Evolutionary conservation across 2,888 invertebrate species (phyloP), one percentile per base, ranked within the genome.

Genomic region (Hypomecis punctinalis): DNA sequence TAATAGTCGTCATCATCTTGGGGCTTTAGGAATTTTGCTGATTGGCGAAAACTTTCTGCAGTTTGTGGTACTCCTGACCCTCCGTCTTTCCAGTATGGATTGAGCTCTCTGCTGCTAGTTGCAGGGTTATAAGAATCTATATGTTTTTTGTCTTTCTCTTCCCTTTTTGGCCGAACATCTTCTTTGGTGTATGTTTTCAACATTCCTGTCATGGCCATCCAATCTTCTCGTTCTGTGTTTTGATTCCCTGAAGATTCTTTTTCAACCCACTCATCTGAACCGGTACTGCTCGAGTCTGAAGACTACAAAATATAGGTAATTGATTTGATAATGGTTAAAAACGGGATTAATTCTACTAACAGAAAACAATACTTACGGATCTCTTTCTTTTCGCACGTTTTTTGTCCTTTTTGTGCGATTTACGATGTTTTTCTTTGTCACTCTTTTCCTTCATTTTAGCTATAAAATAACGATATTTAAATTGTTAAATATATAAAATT

Each of bases 31-130:
- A 90, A 92, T 49, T 80, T 78, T 62, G 77, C 84, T 33, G 89
- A 79, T 76, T 86, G 88, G 74, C 85, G 78, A 73, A 86, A 83
- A 77, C 82, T 81, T 69, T 89, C 84, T 52, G 84, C 66, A 58
- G 86, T 83, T 76, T 86, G 84, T 0, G 98, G 98, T 64, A 98
- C 82, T 1, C 98, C 98, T 58, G 94, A 94, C 0, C 98, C 98
- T 49, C 97, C 98, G 85, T 96, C 94, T 91, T 96, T 98, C 98
- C 98, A 98, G 80, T 97, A 97, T 0, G 98, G 98, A 93, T 99
- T 99, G 59, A 98, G 89, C 89, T 99, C 98, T 77, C 96, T 93
- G 0, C 86, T 88, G 82, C 96, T 96, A 68, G 95, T 95, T 0
- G 96, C 94, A 11, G 97, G 96, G 83, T 95, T 94, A 75, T 96